Base-by-base conservation (phyloP, 2,113 vertebrate species). In the Lasiurus borealis region DNA sequence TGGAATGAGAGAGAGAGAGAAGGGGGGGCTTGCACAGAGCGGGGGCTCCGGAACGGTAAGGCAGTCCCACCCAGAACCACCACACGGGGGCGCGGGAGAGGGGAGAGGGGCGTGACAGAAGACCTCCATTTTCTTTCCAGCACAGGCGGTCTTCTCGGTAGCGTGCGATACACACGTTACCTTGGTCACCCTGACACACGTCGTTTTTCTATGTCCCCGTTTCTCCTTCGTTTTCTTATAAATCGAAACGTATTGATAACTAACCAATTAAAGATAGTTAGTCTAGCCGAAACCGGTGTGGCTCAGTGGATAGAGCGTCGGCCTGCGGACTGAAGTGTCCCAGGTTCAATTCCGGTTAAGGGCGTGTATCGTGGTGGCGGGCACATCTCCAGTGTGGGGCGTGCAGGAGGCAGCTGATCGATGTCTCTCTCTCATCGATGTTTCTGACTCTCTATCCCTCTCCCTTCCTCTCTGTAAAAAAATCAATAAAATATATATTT, bases 1-100 rank as follows among this genome's bases (percentile, higher is more conserved):
- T 99, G 98, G 11, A 96, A 97, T 95, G 21, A 93, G 94, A 97
- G 95, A 25, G 21, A 93, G 94, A 97, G 95, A 25, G 80, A 50
- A 2, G 31, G 9, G n/a, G 9, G 25, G 25, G 66, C 40, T 31
- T 31, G 18, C 12, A 88, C 52, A 44, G 29, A 11, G 34, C 5
- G 10, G 68, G 68, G 50, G 11, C 27, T 59, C 57, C 84, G 6
- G 64, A 34, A 68, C 14, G 12, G 14, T 29, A 25, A 52, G 14
- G 46, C 78, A 29, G 77, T 8, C 13, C 68, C 52, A 77, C 52
- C 73, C 14, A n/a, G 66, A 29, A 29, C 71, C 9, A 5, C 50
- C 57, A 40, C 36, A 11, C 19, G 18, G 16, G 12, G 54, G 40
- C 23, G 40, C 3, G 40, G 40, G 40, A 40, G 40, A 40, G 40